These are phyloP conservation scores for Ceratotherium simum DNA, from an alignment of 2,113 vertebrate species.

Conservation along the genomic window DNA sequence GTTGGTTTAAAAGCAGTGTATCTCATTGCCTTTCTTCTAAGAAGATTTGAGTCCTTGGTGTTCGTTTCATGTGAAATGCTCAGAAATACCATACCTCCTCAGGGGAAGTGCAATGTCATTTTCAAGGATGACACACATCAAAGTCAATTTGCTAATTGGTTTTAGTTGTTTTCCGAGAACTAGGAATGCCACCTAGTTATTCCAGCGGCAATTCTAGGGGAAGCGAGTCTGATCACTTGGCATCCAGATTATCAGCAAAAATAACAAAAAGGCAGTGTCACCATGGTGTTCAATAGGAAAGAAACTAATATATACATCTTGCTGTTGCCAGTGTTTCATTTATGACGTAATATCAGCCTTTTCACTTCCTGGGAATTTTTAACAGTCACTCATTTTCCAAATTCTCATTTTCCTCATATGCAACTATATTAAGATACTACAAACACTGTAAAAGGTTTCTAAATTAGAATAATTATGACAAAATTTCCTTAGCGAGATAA, in stretches of 20 bases:
- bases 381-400: neutral
- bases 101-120: conserved; percentile 27
- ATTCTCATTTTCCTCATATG: neutral
- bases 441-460: neutral
- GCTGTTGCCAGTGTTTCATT: neutral
- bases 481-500: neutral
- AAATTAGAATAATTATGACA: neutral
- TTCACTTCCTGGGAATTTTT: neutral
- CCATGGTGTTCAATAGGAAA: neutral
- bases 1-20: neutral
- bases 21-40: neutral
- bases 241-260: neutral
- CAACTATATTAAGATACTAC: neutral
- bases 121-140: conserved; percentile 56
- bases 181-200: neutral
- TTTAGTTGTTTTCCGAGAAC: conserved; percentile 57
- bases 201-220: neutral
- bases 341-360: neutral
- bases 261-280: neutral
- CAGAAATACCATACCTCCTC: neutral
- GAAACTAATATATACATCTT: neutral
- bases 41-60: neutral
- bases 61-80: conserved; percentile 55
- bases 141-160: conserved; percentile 63
- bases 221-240: neutral